Conservation (phyloP, 23 tunicate genomes). For the Pegea sp. region DNA sequence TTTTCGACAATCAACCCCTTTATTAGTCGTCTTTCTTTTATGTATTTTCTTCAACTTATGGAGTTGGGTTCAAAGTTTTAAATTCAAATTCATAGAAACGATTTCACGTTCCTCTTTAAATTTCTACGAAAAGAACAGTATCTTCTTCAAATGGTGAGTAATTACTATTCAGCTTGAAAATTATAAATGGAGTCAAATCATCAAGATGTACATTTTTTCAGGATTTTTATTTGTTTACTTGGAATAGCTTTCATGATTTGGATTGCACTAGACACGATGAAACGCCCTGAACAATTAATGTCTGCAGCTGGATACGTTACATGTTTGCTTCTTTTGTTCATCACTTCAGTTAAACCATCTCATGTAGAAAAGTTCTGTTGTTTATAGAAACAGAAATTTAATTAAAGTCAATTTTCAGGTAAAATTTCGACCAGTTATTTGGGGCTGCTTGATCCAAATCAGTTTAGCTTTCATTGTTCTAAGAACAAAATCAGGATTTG, state of each 20-base stretch:
- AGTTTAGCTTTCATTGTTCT: constrained; percentile 15
- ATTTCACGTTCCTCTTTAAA: neutral
- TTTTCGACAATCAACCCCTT: constrained; percentile 19
- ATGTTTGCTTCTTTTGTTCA: constrained; percentile 9
- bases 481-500: constrained; percentile 26
- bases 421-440: constrained; percentile 32
- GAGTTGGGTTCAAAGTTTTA: neutral
- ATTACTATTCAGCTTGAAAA: no score
- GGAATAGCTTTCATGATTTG: constrained; percentile 5
- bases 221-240: neutral
- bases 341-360: constrained; percentile 7
- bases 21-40: constrained; percentile 21
- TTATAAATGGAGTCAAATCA: no score
- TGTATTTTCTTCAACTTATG: constrained; percentile 6
- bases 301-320: constrained; percentile 13
- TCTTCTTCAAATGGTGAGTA: constrained; percentile 5
- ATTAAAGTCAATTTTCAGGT: constrained; percentile 3
- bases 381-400: neutral
- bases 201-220: neutral
- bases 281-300: constrained; percentile 22
- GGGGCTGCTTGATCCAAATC: constrained; percentile 39
- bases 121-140: neutral
- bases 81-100: neutral
- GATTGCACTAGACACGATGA: constrained; percentile 21
- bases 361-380: constrained; percentile 4